Percentiles rank a stretch among this genome's conserved stretches.
phyloP scores from a whole-genome alignment of 2,113 vertebrate species.

The Trogon melanurus region DNA sequence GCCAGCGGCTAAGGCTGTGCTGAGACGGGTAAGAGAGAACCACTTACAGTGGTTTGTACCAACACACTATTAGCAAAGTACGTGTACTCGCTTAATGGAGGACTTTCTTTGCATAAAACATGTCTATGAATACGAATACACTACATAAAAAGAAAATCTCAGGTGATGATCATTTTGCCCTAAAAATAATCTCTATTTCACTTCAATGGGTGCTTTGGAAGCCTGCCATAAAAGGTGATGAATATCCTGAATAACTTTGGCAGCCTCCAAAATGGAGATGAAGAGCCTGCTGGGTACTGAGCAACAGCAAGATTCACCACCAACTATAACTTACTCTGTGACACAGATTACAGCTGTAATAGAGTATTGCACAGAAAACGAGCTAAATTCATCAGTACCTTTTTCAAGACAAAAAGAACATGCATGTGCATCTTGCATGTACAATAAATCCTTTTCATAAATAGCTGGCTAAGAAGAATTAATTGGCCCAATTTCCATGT shows the following conservation, averaged over 20 bases:
- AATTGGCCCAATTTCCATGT: background rate
- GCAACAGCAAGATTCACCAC: background rate
- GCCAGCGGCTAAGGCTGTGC: accelerated
- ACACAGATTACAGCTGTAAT: background rate
- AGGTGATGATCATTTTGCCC: constrained; percentile 41
- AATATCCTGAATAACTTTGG: constrained; percentile 10
- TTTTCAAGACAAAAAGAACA: background rate
- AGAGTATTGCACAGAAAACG: background rate
- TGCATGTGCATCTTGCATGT: background rate
- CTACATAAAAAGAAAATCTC: constrained; percentile 1
- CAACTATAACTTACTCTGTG: background rate
- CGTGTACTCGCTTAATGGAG: background rate
- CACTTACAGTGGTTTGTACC: background rate
- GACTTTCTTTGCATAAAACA: background rate
- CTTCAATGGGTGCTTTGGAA: constrained; percentile 30
- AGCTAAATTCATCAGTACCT: background rate
- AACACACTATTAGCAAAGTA: background rate
- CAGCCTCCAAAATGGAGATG: constrained; percentile 12
- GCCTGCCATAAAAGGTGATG: background rate
- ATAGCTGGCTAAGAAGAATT: background rate
- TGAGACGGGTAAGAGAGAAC: accelerated
- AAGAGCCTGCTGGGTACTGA: background rate
- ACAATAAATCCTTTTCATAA: background rate
- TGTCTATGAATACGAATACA: background rate
- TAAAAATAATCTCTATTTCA: constrained; percentile 67